A percentile compares a stretch with the other conserved stretches of the same genome.
phyloP scores from a whole-genome alignment of 2,888 invertebrate genomes.

The Nemoura dubitans region DNA sequence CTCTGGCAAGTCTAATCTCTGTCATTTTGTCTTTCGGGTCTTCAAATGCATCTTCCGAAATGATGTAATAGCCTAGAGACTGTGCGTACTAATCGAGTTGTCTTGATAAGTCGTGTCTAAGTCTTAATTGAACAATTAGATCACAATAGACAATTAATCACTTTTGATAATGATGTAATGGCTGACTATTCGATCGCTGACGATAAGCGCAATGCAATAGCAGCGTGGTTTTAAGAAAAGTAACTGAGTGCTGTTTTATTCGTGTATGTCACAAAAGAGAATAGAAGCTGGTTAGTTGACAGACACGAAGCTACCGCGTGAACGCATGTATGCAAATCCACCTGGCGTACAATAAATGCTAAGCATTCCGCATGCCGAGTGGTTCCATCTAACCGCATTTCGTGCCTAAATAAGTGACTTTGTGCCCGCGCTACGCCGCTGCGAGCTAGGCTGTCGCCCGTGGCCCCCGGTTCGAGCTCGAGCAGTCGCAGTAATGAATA shows the following conservation, averaged over 20 bases:
- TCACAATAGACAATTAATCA: background rate
- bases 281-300: background rate
- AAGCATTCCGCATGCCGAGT: background rate
- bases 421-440: background rate
- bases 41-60: background rate
- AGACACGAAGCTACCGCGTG: background rate
- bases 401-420: background rate
- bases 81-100: background rate
- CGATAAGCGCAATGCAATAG: background rate
- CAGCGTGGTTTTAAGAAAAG: background rate
- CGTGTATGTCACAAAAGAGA: background rate
- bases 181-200: background rate
- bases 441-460: background rate
- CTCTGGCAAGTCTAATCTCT: slow-evolving; percentile 3
- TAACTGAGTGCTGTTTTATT: background rate
- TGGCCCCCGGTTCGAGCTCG: background rate
- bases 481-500: slow-evolving; percentile 31
- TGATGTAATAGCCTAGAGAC: background rate
- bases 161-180: background rate
- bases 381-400: background rate
- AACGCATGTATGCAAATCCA: background rate
- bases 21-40: background rate
- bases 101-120: background rate
- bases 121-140: background rate
- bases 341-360: background rate